Evolutionary conservation across 2,113 vertebrate genomes (phyloP).

Genomic region (Tragelaphus scriptus): DNA sequence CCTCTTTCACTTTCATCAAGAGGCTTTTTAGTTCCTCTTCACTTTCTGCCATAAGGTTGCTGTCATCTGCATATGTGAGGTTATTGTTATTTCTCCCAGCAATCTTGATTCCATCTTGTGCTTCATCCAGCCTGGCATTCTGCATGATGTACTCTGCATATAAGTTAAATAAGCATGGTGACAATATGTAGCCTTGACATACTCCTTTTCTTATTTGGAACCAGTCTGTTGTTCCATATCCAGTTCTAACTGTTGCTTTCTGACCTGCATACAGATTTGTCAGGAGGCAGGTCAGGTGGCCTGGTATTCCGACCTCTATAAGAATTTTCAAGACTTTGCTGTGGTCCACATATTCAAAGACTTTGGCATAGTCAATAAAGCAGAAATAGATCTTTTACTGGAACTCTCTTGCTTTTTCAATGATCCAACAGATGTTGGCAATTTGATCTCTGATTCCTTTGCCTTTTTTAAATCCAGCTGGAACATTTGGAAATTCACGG

Average conservation of each 20-base stretch:
- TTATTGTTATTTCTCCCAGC: not conserved
- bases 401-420: not conserved
- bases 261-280: not conserved
- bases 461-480: not conserved
- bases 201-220: not conserved
- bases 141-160: not conserved
- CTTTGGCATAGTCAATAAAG: not conserved
- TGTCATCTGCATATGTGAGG: not conserved
- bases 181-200: not conserved
- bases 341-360: not conserved
- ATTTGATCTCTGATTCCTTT: not conserved
- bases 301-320: not conserved
- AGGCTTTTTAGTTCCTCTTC: not conserved
- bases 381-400: not conserved
- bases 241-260: not conserved
- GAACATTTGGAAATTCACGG: not conserved
- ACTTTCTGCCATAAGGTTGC: not conserved
- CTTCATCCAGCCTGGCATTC: rapidly evolving
- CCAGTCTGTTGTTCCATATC: not conserved
- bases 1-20: not conserved
- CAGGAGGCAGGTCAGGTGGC: not conserved
- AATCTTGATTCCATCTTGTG: not conserved
- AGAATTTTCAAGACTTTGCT: not conserved
- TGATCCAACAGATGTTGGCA: not conserved
- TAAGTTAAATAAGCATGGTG: not conserved